phyloP scores from a whole-genome alignment of 2,113 vertebrate genomes.

The Phaethon lepturus region DNA sequence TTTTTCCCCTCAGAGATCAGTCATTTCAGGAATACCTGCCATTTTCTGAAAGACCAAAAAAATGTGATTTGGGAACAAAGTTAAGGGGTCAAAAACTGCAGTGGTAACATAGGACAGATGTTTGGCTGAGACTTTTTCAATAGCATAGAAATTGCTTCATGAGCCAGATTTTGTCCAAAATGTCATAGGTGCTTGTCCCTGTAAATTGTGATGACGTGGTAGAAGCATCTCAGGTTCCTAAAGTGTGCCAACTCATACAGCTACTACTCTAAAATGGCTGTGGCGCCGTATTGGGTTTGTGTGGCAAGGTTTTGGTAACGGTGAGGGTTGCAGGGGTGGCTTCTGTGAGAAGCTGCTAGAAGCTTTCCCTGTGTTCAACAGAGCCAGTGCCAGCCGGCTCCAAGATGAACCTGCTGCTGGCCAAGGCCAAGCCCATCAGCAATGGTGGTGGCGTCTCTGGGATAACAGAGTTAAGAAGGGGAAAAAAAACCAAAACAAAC shows the following conservation, averaged over 20 bases:
- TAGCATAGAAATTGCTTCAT: background rate
- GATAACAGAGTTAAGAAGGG: too few species aligned
- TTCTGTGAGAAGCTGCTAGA: too few species aligned
- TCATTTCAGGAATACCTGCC: background rate
- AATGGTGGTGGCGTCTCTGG: too few species aligned
- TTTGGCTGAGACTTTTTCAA: background rate
- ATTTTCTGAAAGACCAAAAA: background rate
- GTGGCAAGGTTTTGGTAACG: too few species aligned
- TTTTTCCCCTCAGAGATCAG: background rate
- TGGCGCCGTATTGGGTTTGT: background rate
- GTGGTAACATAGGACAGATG: rapidly evolving
- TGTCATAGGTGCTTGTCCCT: background rate
- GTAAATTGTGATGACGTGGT: background rate
- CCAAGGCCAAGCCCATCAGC: too few species aligned
- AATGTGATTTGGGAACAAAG: background rate
- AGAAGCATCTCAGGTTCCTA: background rate
- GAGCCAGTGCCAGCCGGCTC: too few species aligned
- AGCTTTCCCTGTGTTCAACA: too few species aligned
- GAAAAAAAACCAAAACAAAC: too few species aligned
- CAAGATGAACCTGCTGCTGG: too few species aligned
- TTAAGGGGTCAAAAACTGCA: background rate
- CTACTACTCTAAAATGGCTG: background rate
- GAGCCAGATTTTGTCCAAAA: background rate
- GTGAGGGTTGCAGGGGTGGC: too few species aligned
- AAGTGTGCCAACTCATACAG: background rate